Base-by-base conservation (phyloP, 2,888 invertebrate genomes). In the Tortrix viridana region DNA sequence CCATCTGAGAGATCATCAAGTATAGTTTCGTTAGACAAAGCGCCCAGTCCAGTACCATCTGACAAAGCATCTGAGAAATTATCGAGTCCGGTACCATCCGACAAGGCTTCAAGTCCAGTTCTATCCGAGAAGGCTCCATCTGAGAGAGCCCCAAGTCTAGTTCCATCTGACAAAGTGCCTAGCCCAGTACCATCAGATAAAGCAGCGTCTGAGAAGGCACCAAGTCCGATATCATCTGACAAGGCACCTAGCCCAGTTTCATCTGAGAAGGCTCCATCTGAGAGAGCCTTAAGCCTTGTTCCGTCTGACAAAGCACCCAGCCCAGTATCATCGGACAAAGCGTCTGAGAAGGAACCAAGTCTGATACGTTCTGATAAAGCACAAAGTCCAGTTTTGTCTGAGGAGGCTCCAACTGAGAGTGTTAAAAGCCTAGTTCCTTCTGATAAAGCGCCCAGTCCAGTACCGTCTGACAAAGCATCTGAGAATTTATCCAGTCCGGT, bases 221-320 rank as follows among this genome's bases (percentile, higher is more conserved):
- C 63, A 0, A 71, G 60, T 14, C 48, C 5, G n/a, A 5, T 9
- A 1, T 48, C 50, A 5, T 53, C 46, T 2, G 60, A 47, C 2
- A 64, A n/a, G 37, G 62, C 37, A 3, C 20, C 59, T 0, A 65
- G 55, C 16, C 56, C 19, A n/a, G 54, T 5, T 26, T 58, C 7
- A 64, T 59, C 41, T 16, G 67, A 63, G 7, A 65, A 55, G 23
- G 23, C 32, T 54, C 61, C 12, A 65, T 65, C 1, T 48, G 57
- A 54, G n/a, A n/a, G n/a, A n/a, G n/a, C n/a, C n/a, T n/a, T n/a
- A n/a, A n/a, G n/a, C n/a, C n/a, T n/a, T n/a, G n/a, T n/a, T n/a
- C n/a, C n/a, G n/a, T n/a, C n/a, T n/a, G n/a, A n/a, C 12, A 59
- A 48, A 32, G 55, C 12, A 20, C 9, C 23, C 0, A 58, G 54